Evolutionary conservation across 2,797 vertebrate species (phyloP), one percentile per base, ranked within the genome.

Genomic region (Fundulus diaphanus): DNA sequence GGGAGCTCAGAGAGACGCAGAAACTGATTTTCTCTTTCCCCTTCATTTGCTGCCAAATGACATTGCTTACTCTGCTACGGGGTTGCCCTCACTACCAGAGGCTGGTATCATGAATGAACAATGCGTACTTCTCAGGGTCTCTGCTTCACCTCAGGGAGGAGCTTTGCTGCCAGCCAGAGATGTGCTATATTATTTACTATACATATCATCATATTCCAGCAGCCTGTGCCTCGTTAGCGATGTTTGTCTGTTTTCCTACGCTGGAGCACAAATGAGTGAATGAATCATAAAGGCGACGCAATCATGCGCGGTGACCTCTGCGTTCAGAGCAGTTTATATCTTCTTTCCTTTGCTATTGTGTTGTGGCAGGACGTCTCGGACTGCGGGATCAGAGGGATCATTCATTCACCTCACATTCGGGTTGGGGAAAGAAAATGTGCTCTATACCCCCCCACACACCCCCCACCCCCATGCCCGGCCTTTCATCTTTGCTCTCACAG

Each of bases 401-500:
- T 92, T 95, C 93, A 94, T 92, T 89, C 85, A 89, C 77, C 65
- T 72, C 78, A 22, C 77, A 72, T 79, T 71, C 79, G 72, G 70
- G 76, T 70, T 79, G 16, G 42, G 27, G 9, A 40, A 40, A 44
- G 42, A 65, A 63, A 18, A 59, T 57, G 35, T 24, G 15, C 37
- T 66, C 40, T 27, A 27, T 44, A 44, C 35, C 35, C 35, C 22
- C 79, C 80, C 83, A 78, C 87, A 84, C 79, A 69, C 82, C 81
- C 90, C 84, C 13, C 20, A 13, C 5, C 56, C 84, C 91, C 85
- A 84, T 82, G 78, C 18, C 79, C 84, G 90, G 87, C 83, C 93
- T 94, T 94, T 94, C 93, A 94, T 95, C 92, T 95, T 90, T 83
- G 86, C 92, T 90, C 90, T 92, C 93, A 94, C 94, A 95, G 92